Evolutionary conservation across 2,113 vertebrate species (phyloP), one percentile per base, ranked within the genome.

Genomic region (Rhinogobius similis): DNA sequence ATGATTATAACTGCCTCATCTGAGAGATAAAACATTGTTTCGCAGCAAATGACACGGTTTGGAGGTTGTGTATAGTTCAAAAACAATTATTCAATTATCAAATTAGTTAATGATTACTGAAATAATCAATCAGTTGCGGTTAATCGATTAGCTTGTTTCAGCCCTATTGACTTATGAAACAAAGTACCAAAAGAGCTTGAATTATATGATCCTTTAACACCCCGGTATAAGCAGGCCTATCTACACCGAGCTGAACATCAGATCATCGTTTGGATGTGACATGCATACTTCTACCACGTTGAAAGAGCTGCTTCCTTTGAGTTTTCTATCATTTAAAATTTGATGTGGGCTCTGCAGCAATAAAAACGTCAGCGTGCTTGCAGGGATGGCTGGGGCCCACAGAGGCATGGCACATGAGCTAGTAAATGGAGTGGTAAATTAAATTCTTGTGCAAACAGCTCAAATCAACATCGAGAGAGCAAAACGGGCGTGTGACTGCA

Each of bases 381-480:
- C n/a, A 56, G 65, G 62, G 75, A 24, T 16, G 12, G 29, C 26
- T 21, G 5, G 55, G 20, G 32, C 23, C 44, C 56, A 62, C 50
- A 71, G n/a, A 43, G 27, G 20, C 27, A 64, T 24, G 59, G 52
- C 59, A 70, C 68, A 76, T 62, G 61, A 78, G 50, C 62, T 67
- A 72, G 58, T 68, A 78, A 81, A 85, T 70, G 77, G 46, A 44
- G 69, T 78, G 82, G 68, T 43, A 83, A 85, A 85, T 76, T 26
- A 59, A 72, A 72, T 70, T 64, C 12, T 64, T 75, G 73, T 56
- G 75, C 70, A 76, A 78, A 87, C 77, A 78, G 72, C 72, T 38
- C 67, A 48, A 16, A 50, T 62, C 21, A 55, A 48, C 64, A 74
- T 9, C 21, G 62, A 29, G 56, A 14, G 41, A 26, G 0, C 0